Evolutionary conservation across 1,140 invertebrate species (phyloP).

Genomic region (Phenacoccus solenopsis): DNA sequence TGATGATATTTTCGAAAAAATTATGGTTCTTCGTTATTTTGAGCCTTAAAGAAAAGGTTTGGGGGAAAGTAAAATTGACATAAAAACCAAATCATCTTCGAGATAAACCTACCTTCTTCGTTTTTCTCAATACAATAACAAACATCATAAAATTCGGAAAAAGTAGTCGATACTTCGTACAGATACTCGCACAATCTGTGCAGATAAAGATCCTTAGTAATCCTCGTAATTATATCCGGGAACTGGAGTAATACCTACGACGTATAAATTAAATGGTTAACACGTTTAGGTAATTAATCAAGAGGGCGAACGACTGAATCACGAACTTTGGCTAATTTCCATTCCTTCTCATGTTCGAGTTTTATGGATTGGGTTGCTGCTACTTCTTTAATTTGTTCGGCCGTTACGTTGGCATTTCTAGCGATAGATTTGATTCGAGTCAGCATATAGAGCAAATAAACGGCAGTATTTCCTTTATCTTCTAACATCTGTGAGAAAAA

Average conservation of each 20-base stretch:
- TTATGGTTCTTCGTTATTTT: too few relatives aligned
- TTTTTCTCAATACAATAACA: slow-evolving; percentile 97
- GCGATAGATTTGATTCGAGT: slow-evolving; percentile 89
- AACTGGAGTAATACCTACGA: slow-evolving; percentile 55
- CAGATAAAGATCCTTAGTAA: slow-evolving; percentile 70
- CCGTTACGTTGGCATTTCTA: slow-evolving; percentile 54
- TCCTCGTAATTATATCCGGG: slow-evolving; percentile 73
- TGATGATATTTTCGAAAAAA: too few relatives aligned
- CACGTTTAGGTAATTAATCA: neutral
- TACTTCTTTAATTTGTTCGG: slow-evolving; percentile 43
- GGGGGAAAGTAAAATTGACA: too few relatives aligned
- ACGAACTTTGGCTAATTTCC: slow-evolving; percentile 77
- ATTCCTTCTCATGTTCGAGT: slow-evolving; percentile 82
- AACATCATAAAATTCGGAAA: slow-evolving; percentile 93
- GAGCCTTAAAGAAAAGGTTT: too few relatives aligned
- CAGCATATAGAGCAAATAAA: slow-evolving; percentile 91
- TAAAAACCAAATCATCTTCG: too few relatives aligned
- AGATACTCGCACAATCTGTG: slow-evolving; percentile 91
- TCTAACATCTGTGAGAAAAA: slow-evolving; percentile 72
- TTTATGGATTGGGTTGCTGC: slow-evolving; percentile 44
- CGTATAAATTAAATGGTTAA: slow-evolving; percentile 5
- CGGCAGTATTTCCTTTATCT: slow-evolving; percentile 96
- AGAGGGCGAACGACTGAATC: too few relatives aligned
- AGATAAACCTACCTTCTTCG: slow-evolving; percentile 30
- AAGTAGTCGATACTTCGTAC: slow-evolving; percentile 84